These are phyloP conservation scores for Schrankia costaestrigalis DNA, from an alignment of 2,888 invertebrate species.

Conservation along the genomic window DNA sequence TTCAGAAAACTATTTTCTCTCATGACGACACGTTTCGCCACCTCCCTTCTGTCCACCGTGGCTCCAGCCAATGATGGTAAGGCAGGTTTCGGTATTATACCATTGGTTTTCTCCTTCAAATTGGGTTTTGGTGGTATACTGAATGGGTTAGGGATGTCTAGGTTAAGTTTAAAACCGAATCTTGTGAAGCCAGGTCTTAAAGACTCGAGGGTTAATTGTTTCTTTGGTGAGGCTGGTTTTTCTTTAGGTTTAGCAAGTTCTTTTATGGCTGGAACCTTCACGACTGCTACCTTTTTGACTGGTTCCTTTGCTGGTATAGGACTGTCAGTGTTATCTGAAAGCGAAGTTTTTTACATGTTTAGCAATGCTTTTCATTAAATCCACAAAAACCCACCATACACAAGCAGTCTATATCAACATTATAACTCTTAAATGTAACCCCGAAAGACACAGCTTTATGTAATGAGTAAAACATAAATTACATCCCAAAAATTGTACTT, in stretches of 20 bases:
- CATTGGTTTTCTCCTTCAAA: slow-evolving; percentile 34
- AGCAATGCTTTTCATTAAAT: no score
- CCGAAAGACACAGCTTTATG: no score
- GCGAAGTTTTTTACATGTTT: no score
- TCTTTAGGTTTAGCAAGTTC: slow-evolving; percentile 25
- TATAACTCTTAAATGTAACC: no score
- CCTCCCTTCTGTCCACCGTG: slow-evolving; percentile 42
- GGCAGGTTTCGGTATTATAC: slow-evolving; percentile 24
- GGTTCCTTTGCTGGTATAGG: no score
- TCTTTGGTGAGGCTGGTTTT: slow-evolving; percentile 43
- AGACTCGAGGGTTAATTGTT: slow-evolving; percentile 40
- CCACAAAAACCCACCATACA: no score
- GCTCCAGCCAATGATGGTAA: slow-evolving; percentile 50
- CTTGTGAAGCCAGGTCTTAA: slow-evolving; percentile 59
- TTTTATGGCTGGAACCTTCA: slow-evolving; percentile 27
- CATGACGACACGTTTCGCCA: slow-evolving; percentile 57
- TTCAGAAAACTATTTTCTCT: slow-evolving; percentile 61
- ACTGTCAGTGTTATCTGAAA: slow-evolving; percentile 22
- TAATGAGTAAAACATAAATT: no score
- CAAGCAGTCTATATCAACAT: no score
- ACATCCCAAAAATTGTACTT: no score
- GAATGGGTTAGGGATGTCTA: slow-evolving; percentile 66
- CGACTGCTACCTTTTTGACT: no score
- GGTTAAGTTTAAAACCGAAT: slow-evolving; percentile 74
- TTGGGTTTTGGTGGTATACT: slow-evolving; percentile 43